These are phyloP conservation scores for Drosophila anomelani DNA, from an alignment of 2,888 invertebrate species.

Conservation along the genomic window DNA sequence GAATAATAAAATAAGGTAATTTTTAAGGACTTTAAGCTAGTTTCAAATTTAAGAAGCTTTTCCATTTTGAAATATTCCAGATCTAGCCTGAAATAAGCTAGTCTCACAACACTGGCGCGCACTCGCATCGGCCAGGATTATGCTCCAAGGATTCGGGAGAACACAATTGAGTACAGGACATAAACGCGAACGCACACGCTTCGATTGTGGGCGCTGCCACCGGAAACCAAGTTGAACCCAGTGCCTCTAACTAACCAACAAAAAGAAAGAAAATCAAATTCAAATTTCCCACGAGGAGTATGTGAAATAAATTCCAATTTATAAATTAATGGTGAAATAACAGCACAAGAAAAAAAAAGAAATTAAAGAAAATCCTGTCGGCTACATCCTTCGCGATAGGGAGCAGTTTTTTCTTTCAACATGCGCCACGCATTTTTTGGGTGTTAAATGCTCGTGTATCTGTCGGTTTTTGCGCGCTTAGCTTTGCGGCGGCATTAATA, in stretches of 20 bases:
- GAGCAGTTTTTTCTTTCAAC: conserved; percentile 66
- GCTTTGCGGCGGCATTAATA: conserved; percentile 70
- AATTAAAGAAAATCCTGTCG: conserved; percentile 4
- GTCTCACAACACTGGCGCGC: conserved; percentile 1
- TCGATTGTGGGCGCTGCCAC: conserved; percentile 38
- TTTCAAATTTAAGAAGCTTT: background rate
- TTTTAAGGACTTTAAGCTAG: too few relatives aligned
- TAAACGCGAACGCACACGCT: conserved; percentile 70
- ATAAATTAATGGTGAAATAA: conserved; percentile 8
- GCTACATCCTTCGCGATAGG: conserved; percentile 9
- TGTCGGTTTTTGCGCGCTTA: conserved; percentile 78
- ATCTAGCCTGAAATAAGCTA: background rate
- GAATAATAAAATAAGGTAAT: too few relatives aligned
- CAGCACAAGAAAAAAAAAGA: background rate
- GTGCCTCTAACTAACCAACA: conserved; percentile 32
- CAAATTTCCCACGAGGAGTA: conserved; percentile 22
- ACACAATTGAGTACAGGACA: conserved; percentile 84
- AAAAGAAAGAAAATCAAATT: conserved; percentile 23
- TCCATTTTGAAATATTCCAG: background rate
- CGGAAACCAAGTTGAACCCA: conserved; percentile 43
- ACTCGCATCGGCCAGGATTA: conserved; percentile 9
- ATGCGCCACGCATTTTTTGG: conserved; percentile 78
- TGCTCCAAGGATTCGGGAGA: conserved; percentile 21
- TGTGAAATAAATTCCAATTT: conserved; percentile 22
- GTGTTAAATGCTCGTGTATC: conserved; percentile 81